Evolutionary conservation across 1,140 invertebrate species (phyloP).

Genomic region (Monochamus saltuarius): DNA sequence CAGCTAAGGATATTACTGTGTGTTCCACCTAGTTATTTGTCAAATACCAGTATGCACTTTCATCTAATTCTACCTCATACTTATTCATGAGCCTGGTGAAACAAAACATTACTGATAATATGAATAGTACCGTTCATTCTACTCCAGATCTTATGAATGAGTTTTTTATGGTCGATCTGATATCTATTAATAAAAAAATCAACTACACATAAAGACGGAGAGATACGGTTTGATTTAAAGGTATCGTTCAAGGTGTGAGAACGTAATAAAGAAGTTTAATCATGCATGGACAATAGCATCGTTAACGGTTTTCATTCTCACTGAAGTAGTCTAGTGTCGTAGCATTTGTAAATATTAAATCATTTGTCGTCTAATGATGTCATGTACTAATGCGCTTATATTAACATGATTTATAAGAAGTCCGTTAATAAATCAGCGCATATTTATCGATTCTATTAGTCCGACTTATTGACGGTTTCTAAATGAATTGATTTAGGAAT

Average conservation of each 20-base stretch:
- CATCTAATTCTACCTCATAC: too few species aligned
- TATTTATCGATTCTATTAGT: conserved; percentile 36
- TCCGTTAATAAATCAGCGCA: conserved; percentile 36
- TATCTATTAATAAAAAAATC: not conserved
- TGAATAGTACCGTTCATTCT: too few species aligned
- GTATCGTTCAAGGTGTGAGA: conserved; percentile 26
- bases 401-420: conserved; percentile 34
- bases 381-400: conserved; percentile 34
- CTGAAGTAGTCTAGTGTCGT: conserved; percentile 20
- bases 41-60: too few species aligned
- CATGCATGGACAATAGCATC: conserved; percentile 22
- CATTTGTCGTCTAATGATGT: conserved; percentile 37
- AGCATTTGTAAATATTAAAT: conserved; percentile 34
- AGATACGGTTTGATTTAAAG: conserved; percentile 18
- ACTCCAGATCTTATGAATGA: not conserved
- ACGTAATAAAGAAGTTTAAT: conserved; percentile 19
- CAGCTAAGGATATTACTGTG: too few species aligned
- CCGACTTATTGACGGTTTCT: conserved; percentile 32
- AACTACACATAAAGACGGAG: conserved; percentile 17
- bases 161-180: not conserved
- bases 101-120: too few species aligned
- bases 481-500: conserved; percentile 29
- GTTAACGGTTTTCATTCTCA: conserved; percentile 16
- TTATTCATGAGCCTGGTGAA: too few species aligned
- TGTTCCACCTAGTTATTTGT: too few species aligned